Evolutionary conservation across 2,797 vertebrate genomes (phyloP).

Genomic region (Acrossocheilus wenchowensis): DNA sequence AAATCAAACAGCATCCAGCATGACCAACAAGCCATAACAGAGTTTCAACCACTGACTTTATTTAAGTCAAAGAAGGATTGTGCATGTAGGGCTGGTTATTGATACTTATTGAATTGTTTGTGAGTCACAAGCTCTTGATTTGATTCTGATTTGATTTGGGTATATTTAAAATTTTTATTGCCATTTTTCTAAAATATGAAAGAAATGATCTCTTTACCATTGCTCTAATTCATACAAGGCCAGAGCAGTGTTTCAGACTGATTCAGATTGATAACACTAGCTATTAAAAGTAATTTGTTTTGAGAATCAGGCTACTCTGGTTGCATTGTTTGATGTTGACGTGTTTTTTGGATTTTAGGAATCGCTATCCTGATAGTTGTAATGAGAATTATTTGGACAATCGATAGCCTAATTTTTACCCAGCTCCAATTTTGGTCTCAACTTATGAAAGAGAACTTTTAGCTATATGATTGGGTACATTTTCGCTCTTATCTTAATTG

Average conservation of each 20-base stretch:
- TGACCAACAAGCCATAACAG: not conserved
- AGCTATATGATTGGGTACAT: not conserved
- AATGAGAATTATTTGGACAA: not conserved
- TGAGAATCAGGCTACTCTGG: not conserved
- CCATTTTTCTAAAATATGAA: not conserved
- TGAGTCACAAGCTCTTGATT: not conserved
- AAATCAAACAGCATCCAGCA: not conserved
- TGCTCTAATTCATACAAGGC: not conserved
- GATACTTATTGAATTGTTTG: not conserved
- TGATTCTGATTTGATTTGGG: not conserved
- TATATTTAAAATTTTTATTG: not conserved
- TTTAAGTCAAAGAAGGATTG: not conserved
- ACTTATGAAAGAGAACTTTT: not conserved
- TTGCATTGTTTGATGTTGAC: not conserved
- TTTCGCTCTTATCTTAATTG: not conserved
- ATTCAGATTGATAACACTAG: not conserved
- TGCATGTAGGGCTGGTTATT: not conserved
- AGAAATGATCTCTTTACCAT: not conserved
- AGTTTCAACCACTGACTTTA: not conserved
- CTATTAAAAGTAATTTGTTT: not conserved
- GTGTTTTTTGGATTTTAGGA: not conserved
- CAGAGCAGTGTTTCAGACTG: not conserved
- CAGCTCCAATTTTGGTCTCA: not conserved
- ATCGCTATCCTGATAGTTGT: not conserved
- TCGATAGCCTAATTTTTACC: not conserved